Evolutionary conservation across 2,888 invertebrate genomes (phyloP), one percentile per base, ranked within the genome.

Genomic region (Archips xylosteana): DNA sequence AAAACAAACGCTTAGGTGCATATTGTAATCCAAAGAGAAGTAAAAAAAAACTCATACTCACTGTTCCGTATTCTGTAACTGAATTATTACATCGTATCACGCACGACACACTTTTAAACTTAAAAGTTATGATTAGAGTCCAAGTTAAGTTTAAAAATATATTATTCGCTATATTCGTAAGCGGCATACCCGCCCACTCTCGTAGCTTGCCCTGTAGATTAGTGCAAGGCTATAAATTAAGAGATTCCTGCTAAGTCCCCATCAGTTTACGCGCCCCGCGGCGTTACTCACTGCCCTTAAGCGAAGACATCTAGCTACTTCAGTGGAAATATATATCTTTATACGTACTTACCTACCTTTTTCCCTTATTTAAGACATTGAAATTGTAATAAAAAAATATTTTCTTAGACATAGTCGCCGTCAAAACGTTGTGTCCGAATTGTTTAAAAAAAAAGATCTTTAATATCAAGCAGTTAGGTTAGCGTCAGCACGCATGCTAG

Each of bases 231-330:
- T 89, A 94, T 94, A 94, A 94, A 94, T 94, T 94, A 94, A 92
- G 93, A 94, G 93, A 92, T 94, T 89, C 92, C 91, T 87, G 89
- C 90, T 92, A 94, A 94, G 92, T 89, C 92, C 90, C 93, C 92
- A 89, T 88, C 92, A 90, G 86, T 85, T 85, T 79, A 88, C 86
- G 88, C 90, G 85, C 91, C 92, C 91, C 89, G 90, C 88, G 88
- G 92, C 89, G 91, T 87, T 81, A 82, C 88, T 87, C 87, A 83
- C 85, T 84, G 84, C 84, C 87, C 87, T 82, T 87, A 87, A 85
- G 83, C 85, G 84, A 89, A 89, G 89, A 91, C 89, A 89, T 88
- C 85, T 86, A 83, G 65, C 84, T 87, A 89, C 87, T 89, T 89
- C 86, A 87, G 85, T 90, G 88, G 88, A 89, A 91, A 90, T 90